Base-by-base conservation (phyloP, 2,888 invertebrate genomes). In the Drosophila subquinaria region DNA sequence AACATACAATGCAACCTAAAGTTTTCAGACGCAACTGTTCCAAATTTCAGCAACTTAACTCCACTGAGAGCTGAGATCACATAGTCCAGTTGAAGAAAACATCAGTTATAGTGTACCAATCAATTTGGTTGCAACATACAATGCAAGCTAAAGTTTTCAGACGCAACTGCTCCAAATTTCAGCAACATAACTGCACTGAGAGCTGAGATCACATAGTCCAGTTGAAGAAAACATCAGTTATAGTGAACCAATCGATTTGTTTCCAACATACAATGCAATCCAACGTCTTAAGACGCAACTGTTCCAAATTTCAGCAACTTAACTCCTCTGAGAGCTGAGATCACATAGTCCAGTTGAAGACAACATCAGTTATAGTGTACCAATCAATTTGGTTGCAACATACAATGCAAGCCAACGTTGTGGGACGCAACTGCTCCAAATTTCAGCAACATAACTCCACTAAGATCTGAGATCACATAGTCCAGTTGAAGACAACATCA, bases 81-180 rank as follows among this genome's bases (percentile, higher is more conserved):
- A 5, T 27, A 27, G 27, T 5, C 3, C 27, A 27, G 27, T 27
- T 27, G 5, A 27, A 27, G 27, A 5, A 27, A 27, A 27, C 27
- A 27, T 27, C 13, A 3, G 4, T 43, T 53, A 5, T 40, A 40
- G 30, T 56, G 33, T n/a, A 50, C n/a, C 43, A 43, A 45, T 23
- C 13, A 27, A 13, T 23, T 51, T 35, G 13, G 2, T 50, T 48
- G 8, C 17, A 17, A 20, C 40, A 9, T 27, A 55, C 27, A 27
- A 10, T 47, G 38, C 9, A 10, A 20, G 10, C 45, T 35, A 6
- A 10, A 0, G 1, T 33, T 17, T 3, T 6, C 13, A 9, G 13
- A 23, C 20, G 15, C 43, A 42, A 38, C 27, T 68, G n/a, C 45
- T 40, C 42, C 38, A 43, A 65, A 20, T 50, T 56, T 63, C 48